Evolutionary conservation across 2,113 vertebrate genomes (phyloP).

Genomic region (Amphilophus citrinellus): DNA sequence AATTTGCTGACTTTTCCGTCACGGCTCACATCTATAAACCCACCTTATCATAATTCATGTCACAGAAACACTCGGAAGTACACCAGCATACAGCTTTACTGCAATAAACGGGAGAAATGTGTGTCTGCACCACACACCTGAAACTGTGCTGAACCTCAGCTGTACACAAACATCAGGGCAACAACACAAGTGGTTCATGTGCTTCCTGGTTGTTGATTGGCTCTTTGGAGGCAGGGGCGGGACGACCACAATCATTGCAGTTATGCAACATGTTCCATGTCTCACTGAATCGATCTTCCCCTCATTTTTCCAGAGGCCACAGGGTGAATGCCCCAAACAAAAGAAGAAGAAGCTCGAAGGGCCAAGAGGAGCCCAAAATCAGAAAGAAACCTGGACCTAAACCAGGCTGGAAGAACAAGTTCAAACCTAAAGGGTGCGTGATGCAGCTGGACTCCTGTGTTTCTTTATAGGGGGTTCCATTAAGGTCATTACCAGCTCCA

Average conservation of each 20-base stretch:
- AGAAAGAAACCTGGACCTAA: constrained; percentile 96
- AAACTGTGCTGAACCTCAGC: background rate
- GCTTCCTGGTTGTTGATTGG: background rate
- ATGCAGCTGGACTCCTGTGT: background rate
- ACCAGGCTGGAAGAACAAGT: constrained; percentile 95
- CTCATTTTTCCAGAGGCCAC: constrained; percentile 45
- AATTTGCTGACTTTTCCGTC: background rate
- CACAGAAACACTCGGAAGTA: no score
- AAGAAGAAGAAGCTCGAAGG: constrained; percentile 78
- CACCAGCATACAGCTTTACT: no score
- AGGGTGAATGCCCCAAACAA: constrained; percentile 78
- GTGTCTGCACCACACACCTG: background rate
- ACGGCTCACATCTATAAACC: no score
- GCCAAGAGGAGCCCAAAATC: constrained; percentile 82
- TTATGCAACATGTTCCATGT: background rate
- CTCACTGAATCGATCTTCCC: background rate
- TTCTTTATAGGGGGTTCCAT: background rate
- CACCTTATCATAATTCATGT: no score
- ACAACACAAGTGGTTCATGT: background rate
- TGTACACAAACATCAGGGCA: background rate
- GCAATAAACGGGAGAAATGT: background rate
- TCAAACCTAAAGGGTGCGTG: constrained; percentile 89
- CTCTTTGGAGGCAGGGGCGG: background rate
- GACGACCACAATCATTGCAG: background rate
- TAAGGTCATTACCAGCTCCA: background rate